Percentiles rank a stretch among this genome's conserved stretches.
phyloP scores from a whole-genome alignment of 2,888 invertebrate species.

The Psylliodes chrysocephalus region DNA sequence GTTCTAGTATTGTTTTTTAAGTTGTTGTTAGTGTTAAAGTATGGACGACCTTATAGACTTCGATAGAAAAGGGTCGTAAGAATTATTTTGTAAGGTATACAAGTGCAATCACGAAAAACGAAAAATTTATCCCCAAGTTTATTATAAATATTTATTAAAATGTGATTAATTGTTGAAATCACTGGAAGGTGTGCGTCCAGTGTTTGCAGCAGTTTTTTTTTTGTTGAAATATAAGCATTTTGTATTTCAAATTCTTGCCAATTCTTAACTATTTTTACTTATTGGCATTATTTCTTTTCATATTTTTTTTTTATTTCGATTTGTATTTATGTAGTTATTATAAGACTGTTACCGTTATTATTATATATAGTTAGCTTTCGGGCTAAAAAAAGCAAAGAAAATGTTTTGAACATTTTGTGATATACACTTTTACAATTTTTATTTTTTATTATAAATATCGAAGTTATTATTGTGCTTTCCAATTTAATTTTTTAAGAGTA shows the following conservation, averaged over 20 bases:
- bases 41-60: constrained; percentile 43
- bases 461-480: constrained; percentile 57
- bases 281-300: constrained; percentile 49
- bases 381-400: constrained; percentile 59
- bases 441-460: constrained; percentile 54
- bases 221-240: constrained; percentile 30
- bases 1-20: constrained; percentile 37
- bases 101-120: constrained; percentile 60
- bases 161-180: constrained; percentile 48
- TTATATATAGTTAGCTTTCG: constrained; percentile 54
- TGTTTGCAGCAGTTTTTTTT: constrained; percentile 25
- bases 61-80: constrained; percentile 37
- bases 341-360: constrained; percentile 66
- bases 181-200: constrained; percentile 9
- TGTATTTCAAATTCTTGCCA: constrained; percentile 42
- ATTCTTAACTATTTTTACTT: constrained; percentile 42
- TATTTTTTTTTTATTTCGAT: constrained; percentile 51
- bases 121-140: constrained; percentile 58
- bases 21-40: constrained; percentile 45
- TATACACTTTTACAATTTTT: constrained; percentile 59
- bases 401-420: constrained; percentile 65
- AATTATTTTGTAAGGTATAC: constrained; percentile 49
- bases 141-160: constrained; percentile 59
- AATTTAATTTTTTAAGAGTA: constrained; percentile 48
- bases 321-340: constrained; percentile 61